Percentiles rank a stretch among this genome's conserved stretches.
These are phyloP conservation scores for fruit fly (Drosophila melanogaster) DNA, from an alignment of 1,140 invertebrate species.

Conservation along the genomic window Release_6_plus_ISO1_MT NT_037436.4:13170501-13171000, in stretches of 20 bases:
- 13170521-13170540: constrained; percentile 79
- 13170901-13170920: background rate
- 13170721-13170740: constrained; percentile 76
- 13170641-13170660: constrained; percentile 70
- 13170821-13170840: constrained; percentile 38
- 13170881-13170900: background rate
- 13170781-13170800: constrained; percentile 61
- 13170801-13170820: constrained; percentile 58
- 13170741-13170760: constrained; percentile 81
- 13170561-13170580: constrained; percentile 83
- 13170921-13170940: background rate
- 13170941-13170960: background rate
- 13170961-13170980: background rate
- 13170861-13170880: constrained; percentile 2
- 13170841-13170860: constrained; percentile 41
- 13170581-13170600: constrained; percentile 68
- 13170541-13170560: constrained; percentile 84
- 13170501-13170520: constrained; percentile 7
- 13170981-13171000: too few relatives aligned
- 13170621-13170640: constrained; percentile 23
- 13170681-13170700: constrained; percentile 63
- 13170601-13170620: constrained; percentile 9
- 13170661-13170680: constrained; percentile 71
- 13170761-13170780: constrained; percentile 61
- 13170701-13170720: constrained; percentile 77